These are phyloP conservation scores for Agapornis canus DNA, from an alignment of 2,797 vertebrate species.

Conservation along the genomic window DNA sequence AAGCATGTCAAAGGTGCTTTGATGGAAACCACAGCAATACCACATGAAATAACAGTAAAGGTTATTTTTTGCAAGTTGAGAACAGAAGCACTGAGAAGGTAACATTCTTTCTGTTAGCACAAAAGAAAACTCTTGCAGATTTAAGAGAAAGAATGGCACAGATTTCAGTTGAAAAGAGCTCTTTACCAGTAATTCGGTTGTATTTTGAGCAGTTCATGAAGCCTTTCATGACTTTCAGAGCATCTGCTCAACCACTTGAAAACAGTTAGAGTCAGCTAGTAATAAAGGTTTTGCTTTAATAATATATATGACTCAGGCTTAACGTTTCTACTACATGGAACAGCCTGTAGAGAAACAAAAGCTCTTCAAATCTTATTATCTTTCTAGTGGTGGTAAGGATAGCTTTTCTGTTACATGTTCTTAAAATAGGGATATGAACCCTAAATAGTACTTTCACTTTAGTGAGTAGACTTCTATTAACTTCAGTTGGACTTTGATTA, in stretches of 20 bases:
- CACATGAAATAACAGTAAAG: neutral
- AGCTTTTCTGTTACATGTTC: neutral
- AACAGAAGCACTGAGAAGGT: neutral
- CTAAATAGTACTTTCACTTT: neutral
- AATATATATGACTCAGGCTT: neutral
- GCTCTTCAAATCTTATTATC: neutral
- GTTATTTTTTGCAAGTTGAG: neutral
- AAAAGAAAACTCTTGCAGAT: conserved; percentile 15
- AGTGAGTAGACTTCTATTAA: neutral
- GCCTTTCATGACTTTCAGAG: neutral
- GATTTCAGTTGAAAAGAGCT: neutral
- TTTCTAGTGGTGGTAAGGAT: neutral
- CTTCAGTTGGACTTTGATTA: neutral
- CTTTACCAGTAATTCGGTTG: neutral
- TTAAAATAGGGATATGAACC: neutral
- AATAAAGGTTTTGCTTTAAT: conserved; percentile 3
- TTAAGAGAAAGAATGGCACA: neutral
- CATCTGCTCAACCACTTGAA: neutral
- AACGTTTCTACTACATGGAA: neutral
- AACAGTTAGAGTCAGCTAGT: neutral
- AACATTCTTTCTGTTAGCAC: neutral
- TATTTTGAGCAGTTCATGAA: neutral
- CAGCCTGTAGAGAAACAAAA: neutral
- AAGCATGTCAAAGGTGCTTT: neutral
- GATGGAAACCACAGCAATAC: neutral